Percentiles rank a stretch among this genome's conserved stretches.
These are phyloP conservation scores for Smittia sp. DNA, from an alignment of 2,888 invertebrate species.

Conservation along the genomic window DNA sequence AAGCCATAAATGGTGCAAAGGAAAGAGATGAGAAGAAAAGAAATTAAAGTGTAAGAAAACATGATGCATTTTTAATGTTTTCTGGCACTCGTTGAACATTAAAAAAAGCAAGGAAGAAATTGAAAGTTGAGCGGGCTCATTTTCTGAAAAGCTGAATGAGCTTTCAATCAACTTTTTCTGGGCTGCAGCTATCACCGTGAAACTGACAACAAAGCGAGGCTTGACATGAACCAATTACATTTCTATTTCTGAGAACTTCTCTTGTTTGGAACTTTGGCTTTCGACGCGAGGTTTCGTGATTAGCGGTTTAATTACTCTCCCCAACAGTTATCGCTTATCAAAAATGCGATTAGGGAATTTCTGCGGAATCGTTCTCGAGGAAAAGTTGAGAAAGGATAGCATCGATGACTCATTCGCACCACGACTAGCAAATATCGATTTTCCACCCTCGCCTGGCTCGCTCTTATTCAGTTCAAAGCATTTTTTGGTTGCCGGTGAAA, in stretches of 20 bases:
- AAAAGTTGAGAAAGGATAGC: not conserved
- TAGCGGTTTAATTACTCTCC: not conserved
- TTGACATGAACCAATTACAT: too few relatives aligned
- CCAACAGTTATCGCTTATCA: not conserved
- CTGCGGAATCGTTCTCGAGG: not conserved
- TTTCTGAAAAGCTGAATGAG: too few relatives aligned
- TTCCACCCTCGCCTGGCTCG: slow-evolving; percentile 6
- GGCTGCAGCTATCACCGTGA: too few relatives aligned
- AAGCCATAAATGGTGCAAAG: not conserved
- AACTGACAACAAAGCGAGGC: too few relatives aligned
- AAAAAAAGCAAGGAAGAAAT: slow-evolving; percentile 1
- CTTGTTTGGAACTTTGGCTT: not conserved
- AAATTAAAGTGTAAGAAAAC: slow-evolving; percentile 1
- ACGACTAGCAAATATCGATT: slow-evolving; percentile 38
- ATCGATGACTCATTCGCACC: slow-evolving; percentile 17
- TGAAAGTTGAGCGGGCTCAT: not conserved
- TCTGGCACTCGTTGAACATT: not conserved
- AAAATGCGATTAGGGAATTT: not conserved
- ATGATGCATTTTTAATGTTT: slow-evolving; percentile 9
- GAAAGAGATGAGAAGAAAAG: not conserved
- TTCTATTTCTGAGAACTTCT: not conserved
- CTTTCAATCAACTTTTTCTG: too few relatives aligned
- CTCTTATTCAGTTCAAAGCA: not conserved
- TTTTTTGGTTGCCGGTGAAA: slow-evolving; percentile 31
- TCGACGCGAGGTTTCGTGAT: not conserved